Evolutionary conservation across 2,888 invertebrate genomes (phyloP), one percentile per base, ranked within the genome.

Genomic region (Allolobophora icterica): DNA sequence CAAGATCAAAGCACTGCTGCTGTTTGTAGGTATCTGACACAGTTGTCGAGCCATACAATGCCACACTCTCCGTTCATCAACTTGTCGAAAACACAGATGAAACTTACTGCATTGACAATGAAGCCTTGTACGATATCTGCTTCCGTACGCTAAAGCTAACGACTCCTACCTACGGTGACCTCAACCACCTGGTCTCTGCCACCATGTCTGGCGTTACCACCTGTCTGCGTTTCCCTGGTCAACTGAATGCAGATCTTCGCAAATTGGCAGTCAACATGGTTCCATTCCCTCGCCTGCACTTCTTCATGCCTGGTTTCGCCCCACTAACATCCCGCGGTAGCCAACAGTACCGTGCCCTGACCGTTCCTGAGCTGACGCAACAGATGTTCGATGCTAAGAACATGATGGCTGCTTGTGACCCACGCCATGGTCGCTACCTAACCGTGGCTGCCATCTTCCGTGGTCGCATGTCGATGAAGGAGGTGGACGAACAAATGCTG

Each of bases 321-420:
- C 91, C 91, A 4, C 87, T 91, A 11, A 71, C 71, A 4, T 71
- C 71, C 71, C 96, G 98, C 94, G 98, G 35, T 93, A 98, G 97
- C 94, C 98, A 98, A 95, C 94, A 94, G 93, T 94, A 94, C 93
- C 92, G 94, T 52, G 94, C 94, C 45, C 92, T 94, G 52, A 94
- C 93, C 97, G 98, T 96, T 40, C 89, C 94, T 89, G 94, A 95
- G 91, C 93, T 95, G 87, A 94, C 94, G 17, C 94, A 94, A 92
- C 93, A 97, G 96, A 97, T 97, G 97, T 98, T 98, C 96, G 98
- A 98, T 96, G 97, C 98, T 93, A 98, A 98, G 96, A 98, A 98
- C 96, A 98, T 94, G 94, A 94, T 94, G 94, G 94, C 94, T 90
- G 94, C 94, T 45, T 94, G 94, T 90, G 94, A 94, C 91, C 94